These are phyloP conservation scores for Ectropis crepuscularia DNA, from an alignment of 2,888 invertebrate species.

Conservation along the genomic window DNA sequence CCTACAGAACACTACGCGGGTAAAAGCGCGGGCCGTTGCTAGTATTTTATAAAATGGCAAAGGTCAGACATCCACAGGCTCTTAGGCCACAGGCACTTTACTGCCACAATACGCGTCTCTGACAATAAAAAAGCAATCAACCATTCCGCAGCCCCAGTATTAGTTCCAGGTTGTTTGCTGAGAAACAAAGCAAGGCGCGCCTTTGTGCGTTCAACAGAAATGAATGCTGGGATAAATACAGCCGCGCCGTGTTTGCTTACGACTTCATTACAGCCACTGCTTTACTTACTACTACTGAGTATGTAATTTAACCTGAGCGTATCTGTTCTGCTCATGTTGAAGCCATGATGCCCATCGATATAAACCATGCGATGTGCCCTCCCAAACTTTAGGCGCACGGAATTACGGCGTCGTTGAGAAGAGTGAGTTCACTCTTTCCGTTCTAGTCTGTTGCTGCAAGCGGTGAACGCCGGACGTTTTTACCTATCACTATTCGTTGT, in stretches of 20 bases:
- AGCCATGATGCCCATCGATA: no score
- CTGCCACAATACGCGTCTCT: conserved; percentile 16
- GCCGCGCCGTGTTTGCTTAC: conserved; percentile 40
- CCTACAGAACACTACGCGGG: neutral
- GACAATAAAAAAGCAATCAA: conserved; percentile 35
- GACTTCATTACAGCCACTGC: conserved; percentile 42
- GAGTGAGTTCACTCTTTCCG: no score
- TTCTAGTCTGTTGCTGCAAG: no score
- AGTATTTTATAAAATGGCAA: no score
- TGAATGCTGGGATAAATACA: conserved; percentile 43
- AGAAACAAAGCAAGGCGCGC: conserved; percentile 38
- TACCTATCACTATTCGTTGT: no score
- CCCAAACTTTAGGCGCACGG: no score
- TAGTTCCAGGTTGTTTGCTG: conserved; percentile 34
- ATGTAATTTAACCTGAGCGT: neutral
- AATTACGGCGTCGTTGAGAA: no score
- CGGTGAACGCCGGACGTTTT: no score
- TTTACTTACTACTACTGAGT: neutral
- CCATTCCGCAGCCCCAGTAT: conserved; percentile 19
- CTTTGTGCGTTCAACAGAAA: conserved; percentile 46
- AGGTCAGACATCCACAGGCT: no score
- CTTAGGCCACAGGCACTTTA: conserved; percentile 3
- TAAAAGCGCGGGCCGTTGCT: no score
- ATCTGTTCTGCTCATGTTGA: no score
- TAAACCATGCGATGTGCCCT: no score